Evolutionary conservation across 1,140 invertebrate species (phyloP).

Genomic region (Camponotus vicinus): DNA sequence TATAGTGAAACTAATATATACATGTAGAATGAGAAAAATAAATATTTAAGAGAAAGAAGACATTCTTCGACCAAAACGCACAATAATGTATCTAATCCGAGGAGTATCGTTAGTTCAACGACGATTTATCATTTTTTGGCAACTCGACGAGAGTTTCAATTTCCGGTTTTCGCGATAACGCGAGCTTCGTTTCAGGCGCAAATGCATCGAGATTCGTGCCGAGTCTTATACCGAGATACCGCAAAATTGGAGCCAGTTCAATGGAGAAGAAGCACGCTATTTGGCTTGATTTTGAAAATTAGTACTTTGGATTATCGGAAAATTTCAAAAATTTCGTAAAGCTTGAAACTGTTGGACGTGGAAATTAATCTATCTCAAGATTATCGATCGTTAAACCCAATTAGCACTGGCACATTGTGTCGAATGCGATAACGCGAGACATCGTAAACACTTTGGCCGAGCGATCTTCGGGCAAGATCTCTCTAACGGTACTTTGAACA

Average conservation of each 20-base stretch:
- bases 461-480: conserved; percentile 52
- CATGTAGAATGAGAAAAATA: not conserved
- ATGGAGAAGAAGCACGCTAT: not conserved
- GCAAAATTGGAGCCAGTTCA: not conserved
- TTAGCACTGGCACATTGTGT: not conserved
- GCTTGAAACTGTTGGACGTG: not conserved
- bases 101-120: not conserved
- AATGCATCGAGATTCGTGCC: not conserved
- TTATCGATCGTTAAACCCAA: not conserved
- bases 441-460: conserved; percentile 59
- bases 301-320: not conserved
- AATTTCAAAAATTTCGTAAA: not conserved
- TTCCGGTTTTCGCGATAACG: not conserved
- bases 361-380: not conserved
- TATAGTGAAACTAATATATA: conserved; percentile 5
- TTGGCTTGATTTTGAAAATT: not conserved
- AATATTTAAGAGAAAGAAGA: not conserved
- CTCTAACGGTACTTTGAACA: conserved; percentile 63
- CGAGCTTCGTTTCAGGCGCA: not conserved
- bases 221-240: not conserved
- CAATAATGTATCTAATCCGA: not conserved
- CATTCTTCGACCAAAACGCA: not conserved
- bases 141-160: conserved; percentile 20
- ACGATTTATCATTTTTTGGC: conserved; percentile 13
- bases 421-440: conserved; percentile 67